Percentiles rank a stretch among this genome's conserved stretches.
These are phyloP conservation scores for Neotragus moschatus DNA, from an alignment of 2,113 vertebrate species.

Conservation along the genomic window DNA sequence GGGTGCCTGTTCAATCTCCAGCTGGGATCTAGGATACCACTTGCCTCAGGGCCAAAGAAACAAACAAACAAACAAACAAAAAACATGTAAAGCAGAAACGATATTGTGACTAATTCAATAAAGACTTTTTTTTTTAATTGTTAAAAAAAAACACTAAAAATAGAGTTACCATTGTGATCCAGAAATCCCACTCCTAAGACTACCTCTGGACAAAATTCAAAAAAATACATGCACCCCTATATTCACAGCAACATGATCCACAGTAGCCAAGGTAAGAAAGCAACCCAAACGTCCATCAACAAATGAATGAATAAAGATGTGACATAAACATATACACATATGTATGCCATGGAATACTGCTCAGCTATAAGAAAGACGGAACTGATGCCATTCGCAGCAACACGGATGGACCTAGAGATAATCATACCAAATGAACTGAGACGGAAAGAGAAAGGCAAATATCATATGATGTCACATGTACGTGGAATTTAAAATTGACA, in stretches of 20 bases:
- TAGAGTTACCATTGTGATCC: not conserved
- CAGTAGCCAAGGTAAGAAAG: not conserved
- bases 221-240: not conserved
- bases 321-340: not conserved
- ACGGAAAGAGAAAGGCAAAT: not conserved
- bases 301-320: not conserved
- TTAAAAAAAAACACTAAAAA: not conserved
- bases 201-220: not conserved
- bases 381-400: not conserved
- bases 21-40: not conserved
- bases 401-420: not conserved
- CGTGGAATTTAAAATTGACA: not conserved
- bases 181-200: not conserved
- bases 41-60: not conserved
- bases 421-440: not conserved
- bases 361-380: not conserved
- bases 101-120: not conserved
- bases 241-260: not conserved
- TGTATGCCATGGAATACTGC: not conserved
- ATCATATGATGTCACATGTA: not conserved
- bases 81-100: not conserved
- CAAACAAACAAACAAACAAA: not conserved
- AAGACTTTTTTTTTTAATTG: not conserved
- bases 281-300: not conserved
- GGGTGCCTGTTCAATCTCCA: not conserved